Conservation (phyloP, 2,888 invertebrate species). For the Ochropacha duplaris region DNA sequence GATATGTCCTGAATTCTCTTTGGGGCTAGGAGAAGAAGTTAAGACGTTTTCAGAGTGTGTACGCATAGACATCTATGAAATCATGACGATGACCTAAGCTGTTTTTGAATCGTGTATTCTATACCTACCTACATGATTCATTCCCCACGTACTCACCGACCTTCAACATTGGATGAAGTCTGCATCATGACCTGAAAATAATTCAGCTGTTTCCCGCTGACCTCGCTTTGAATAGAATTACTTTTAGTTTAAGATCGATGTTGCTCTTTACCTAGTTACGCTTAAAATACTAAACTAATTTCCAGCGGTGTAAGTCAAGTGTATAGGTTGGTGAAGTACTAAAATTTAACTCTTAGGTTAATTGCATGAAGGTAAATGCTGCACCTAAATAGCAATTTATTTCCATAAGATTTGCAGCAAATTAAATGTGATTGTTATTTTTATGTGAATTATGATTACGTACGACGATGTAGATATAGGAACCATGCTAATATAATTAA, state of each 20-base stretch:
- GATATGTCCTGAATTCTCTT: too few species aligned
- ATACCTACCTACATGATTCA: constrained; percentile 48
- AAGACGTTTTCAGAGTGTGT: too few species aligned
- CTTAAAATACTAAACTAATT: constrained; percentile 14
- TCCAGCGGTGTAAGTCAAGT: background rate
- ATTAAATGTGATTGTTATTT: background rate
- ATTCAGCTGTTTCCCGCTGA: constrained; percentile 44
- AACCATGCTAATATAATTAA: too few species aligned
- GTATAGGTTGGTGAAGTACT: background rate
- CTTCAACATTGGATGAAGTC: constrained; percentile 46
- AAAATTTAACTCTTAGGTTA: background rate
- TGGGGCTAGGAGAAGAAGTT: too few species aligned
- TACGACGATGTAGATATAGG: too few species aligned
- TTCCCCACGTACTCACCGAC: constrained; percentile 39
- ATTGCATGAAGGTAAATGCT: background rate
- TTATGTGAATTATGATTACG: too few species aligned
- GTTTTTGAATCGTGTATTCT: background rate
- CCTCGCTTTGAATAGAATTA: constrained; percentile 52
- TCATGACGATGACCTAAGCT: background rate
- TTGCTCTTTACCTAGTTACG: constrained; percentile 47
- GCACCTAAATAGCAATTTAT: background rate
- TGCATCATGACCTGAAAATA: constrained; percentile 72
- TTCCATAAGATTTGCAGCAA: background rate
- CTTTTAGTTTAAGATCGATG: constrained; percentile 51
- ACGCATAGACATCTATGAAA: too few species aligned